phyloP scores from a whole-genome alignment of 2,888 invertebrate genomes.

The Scaptomyza cyrtandrae region DNA sequence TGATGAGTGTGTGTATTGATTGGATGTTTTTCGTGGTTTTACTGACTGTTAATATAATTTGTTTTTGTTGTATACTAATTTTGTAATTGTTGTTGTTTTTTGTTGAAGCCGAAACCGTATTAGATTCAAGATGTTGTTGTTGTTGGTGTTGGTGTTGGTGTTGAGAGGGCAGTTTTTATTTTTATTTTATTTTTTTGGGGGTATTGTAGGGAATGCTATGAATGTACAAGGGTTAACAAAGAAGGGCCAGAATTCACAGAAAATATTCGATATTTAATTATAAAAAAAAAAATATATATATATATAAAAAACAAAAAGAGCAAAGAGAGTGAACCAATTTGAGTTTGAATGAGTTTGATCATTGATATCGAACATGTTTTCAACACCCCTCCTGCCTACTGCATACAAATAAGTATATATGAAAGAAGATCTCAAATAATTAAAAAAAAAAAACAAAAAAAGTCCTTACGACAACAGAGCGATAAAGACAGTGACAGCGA shows the following conservation, averaged over 20 bases:
- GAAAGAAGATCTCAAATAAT: constrained; percentile 30
- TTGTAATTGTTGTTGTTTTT: constrained; percentile 13
- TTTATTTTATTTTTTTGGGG: no score
- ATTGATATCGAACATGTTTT: constrained; percentile 75
- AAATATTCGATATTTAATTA: constrained; percentile 50
- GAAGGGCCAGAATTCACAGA: constrained; percentile 44
- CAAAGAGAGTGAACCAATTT: constrained; percentile 14
- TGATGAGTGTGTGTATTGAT: constrained; percentile 44
- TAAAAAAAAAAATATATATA: constrained; percentile 27
- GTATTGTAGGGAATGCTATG: constrained; percentile 40
- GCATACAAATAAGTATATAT: constrained; percentile 36
- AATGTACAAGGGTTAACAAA: constrained; percentile 59
- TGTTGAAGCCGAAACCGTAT: constrained; percentile 62
- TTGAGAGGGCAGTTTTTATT: constrained; percentile 23
- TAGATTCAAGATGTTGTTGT: constrained; percentile 55
- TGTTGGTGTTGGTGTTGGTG: no score
- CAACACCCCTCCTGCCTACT: constrained; percentile 82
- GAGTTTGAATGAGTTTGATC: constrained; percentile 15
- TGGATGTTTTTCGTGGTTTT: constrained; percentile 34
- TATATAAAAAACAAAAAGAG: constrained; percentile 4
- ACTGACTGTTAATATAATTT: constrained; percentile 32
- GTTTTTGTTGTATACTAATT: constrained; percentile 7
- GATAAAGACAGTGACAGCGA: constrained; percentile 49
- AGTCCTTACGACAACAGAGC: constrained; percentile 29
- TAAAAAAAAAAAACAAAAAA: constrained; percentile 7